phyloP scores from a whole-genome alignment of 2,888 invertebrate genomes.

The Panorpa germanica region DNA sequence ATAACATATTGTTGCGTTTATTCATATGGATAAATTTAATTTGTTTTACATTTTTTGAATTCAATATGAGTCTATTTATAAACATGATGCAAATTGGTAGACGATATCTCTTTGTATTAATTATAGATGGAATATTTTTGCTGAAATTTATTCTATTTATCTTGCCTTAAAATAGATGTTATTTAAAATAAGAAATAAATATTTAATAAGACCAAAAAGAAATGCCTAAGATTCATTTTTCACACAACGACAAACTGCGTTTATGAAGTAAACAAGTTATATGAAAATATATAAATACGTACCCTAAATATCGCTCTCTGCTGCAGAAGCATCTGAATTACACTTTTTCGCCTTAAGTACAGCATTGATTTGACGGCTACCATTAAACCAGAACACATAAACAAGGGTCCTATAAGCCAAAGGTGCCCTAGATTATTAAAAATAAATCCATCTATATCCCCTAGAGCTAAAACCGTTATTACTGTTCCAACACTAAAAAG shows the following conservation, averaged over 20 bases:
- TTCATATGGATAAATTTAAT: too few species aligned
- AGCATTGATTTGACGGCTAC: conserved; percentile 47
- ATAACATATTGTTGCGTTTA: too few species aligned
- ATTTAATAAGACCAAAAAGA: background rate
- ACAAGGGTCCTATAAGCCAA: conserved; percentile 48
- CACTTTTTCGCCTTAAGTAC: conserved; percentile 41
- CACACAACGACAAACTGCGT: background rate
- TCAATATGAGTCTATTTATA: too few species aligned
- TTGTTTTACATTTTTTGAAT: too few species aligned
- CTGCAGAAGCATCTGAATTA: conserved; percentile 42
- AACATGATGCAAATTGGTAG: too few species aligned
- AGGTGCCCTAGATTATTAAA: conserved; percentile 41
- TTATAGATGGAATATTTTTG: too few species aligned
- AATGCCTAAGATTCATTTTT: background rate
- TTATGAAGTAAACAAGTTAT: background rate
- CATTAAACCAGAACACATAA: conserved; percentile 47
- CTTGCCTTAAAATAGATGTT: too few species aligned
- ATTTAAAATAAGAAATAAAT: too few species aligned
- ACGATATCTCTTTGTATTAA: too few species aligned
- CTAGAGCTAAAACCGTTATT: conserved; percentile 40
- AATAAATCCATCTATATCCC: conserved; percentile 37
- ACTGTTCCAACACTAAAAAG: conserved; percentile 41
- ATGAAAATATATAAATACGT: conserved; percentile 16
- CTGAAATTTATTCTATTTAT: too few species aligned
- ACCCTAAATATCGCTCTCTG: conserved; percentile 41